Evolutionary conservation across 2,113 vertebrate genomes (phyloP), one percentile per base, ranked within the genome.

Genomic region (Enhydra lutris): DNA sequence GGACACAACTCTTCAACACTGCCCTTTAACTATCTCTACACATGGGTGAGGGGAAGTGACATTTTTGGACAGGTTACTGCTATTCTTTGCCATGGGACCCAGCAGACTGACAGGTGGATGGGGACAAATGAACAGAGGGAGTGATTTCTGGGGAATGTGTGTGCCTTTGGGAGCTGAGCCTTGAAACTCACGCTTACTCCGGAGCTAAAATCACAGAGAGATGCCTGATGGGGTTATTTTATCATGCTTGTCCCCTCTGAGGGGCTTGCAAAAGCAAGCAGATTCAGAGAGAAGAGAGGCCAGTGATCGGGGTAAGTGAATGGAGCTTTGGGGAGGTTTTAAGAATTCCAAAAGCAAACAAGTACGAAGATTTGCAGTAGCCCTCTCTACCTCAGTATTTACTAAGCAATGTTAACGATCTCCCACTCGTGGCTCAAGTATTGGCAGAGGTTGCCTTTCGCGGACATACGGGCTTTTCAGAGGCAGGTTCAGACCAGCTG

Each of bases 311-410:
- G 59, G 79, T 52, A 6, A 23, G 14, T 0, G 10, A 59, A 36
- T 34, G 9, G 61, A 42, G 71, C 42, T 96, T 95, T 23, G 50
- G 79, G 85, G 86, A 69, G 18, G 83, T 47, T 29, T 63, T 69
- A 81, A n/a, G 92, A 74, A 69, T 85, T 91, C 89, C 93, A 36
- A 91, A 63, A 11, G 82, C 93, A 88, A 84, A 74, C 63, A 23
- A 29, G 3, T 24, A 4, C 11, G 69, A 65, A 91, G 86, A 69
- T 91, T 69, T 63, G 18, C 34, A 34, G 71, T n/a, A 7, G 0
- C 20, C 39, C 63, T 13, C 9, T 90, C 23, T 36, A 31, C 11
- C 1, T 6, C 31, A 61, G 80, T 24, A 59, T 39, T 90, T 71
- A 8, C 55, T 57, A 84, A 89, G 55, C 79, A 17, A 0, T 36